Evolutionary conservation across 2,888 invertebrate genomes (phyloP).

Genomic region (Dascillus cervinus): DNA sequence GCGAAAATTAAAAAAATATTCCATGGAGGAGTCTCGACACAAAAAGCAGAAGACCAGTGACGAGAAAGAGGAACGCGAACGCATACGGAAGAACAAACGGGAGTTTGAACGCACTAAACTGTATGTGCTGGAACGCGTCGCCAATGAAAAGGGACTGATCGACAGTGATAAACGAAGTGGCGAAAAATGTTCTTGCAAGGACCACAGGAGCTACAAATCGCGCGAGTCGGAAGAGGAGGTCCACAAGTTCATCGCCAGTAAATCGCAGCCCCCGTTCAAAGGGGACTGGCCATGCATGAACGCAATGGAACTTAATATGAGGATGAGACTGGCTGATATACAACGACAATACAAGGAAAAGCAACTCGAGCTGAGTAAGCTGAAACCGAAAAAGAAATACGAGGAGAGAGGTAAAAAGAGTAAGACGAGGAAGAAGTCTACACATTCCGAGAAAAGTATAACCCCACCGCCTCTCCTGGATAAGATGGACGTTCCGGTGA

Average conservation of each 20-base stretch:
- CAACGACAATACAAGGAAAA: conserved; percentile 78
- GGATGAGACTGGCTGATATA: conserved; percentile 70
- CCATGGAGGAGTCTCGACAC: conserved; percentile 35
- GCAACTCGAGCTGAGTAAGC: conserved; percentile 69
- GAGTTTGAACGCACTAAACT: conserved; percentile 20
- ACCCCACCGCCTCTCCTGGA: conserved; percentile 36
- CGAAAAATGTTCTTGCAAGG: conserved; percentile 28
- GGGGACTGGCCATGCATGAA: conserved; percentile 49
- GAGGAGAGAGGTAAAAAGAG: conserved; percentile 37
- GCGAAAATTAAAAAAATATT: conserved; percentile 39
- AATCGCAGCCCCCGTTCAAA: conserved; percentile 29
- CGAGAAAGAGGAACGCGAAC: conserved; percentile 19
- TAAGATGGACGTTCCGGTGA: conserved; percentile 30
- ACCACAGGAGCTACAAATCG: conserved; percentile 33
- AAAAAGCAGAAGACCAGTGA: conserved; percentile 36
- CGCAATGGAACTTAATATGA: conserved; percentile 74
- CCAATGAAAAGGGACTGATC: conserved; percentile 5
- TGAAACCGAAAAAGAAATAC: conserved; percentile 44
- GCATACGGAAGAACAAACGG: conserved; percentile 12
- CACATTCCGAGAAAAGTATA: conserved; percentile 29
- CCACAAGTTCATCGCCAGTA: conserved; percentile 35
- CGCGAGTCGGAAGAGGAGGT: conserved; percentile 42
- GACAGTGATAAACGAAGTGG: conserved; percentile 11
- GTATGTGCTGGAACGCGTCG: conserved; percentile 4
- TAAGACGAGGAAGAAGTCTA: conserved; percentile 43